Evolutionary conservation across 2,888 invertebrate genomes (phyloP).

Genomic region (Lissonota sp.): DNA sequence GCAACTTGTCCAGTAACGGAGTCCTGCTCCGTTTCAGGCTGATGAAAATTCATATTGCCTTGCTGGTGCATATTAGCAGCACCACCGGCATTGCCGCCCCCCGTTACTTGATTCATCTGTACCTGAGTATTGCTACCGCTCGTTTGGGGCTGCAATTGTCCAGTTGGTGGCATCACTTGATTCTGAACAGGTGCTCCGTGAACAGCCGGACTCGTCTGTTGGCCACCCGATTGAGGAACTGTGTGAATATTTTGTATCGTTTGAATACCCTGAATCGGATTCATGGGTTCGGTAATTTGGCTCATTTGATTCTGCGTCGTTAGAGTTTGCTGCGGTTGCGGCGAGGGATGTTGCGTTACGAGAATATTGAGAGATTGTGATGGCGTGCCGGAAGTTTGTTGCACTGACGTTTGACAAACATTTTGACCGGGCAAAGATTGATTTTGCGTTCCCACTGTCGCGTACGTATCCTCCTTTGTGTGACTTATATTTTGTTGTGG

Average conservation of each 20-base stretch:
- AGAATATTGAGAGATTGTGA: slow-evolving; percentile 78
- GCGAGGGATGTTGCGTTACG: slow-evolving; percentile 77
- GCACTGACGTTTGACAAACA: slow-evolving; percentile 75
- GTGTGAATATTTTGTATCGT: slow-evolving; percentile 80
- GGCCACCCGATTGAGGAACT: slow-evolving; percentile 79
- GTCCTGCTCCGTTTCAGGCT: slow-evolving; percentile 73
- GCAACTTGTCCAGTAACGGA: slow-evolving; percentile 79
- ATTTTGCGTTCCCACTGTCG: slow-evolving; percentile 75
- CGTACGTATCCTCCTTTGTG: slow-evolving; percentile 75
- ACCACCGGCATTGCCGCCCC: slow-evolving; percentile 55
- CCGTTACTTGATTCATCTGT: slow-evolving; percentile 78
- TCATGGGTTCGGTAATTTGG: slow-evolving; percentile 79
- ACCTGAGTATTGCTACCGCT: slow-evolving; percentile 76
- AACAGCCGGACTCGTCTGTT: slow-evolving; percentile 72
- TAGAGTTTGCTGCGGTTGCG: slow-evolving; percentile 77
- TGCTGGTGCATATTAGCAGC: slow-evolving; percentile 57
- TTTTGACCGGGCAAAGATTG: slow-evolving; percentile 76
- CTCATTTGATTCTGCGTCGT: slow-evolving; percentile 73
- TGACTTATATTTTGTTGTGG: slow-evolving; percentile 76
- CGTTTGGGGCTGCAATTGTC: slow-evolving; percentile 85
- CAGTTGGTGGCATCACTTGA: slow-evolving; percentile 81
- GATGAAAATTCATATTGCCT: slow-evolving; percentile 67
- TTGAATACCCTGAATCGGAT: slow-evolving; percentile 79
- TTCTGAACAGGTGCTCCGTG: slow-evolving; percentile 80
- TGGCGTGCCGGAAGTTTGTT: slow-evolving; percentile 71